Evolutionary conservation across 2,888 invertebrate genomes (phyloP).

Genomic region (Tiliacea aurago): DNA sequence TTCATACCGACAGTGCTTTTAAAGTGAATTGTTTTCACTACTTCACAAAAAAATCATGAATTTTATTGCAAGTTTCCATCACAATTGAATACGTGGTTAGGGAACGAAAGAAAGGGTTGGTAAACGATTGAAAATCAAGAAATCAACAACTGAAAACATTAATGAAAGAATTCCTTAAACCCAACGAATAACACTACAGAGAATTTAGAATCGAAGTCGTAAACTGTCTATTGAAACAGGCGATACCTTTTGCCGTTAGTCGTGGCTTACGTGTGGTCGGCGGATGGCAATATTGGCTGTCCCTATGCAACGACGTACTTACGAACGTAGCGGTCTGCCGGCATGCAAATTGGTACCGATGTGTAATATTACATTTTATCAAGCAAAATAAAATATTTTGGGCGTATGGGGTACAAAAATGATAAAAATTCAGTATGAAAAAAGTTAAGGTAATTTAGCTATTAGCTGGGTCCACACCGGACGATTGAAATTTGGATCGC

Average conservation of each 20-base stretch:
- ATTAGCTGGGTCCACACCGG: neutral
- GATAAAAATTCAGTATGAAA: neutral
- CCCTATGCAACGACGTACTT: conserved; percentile 67
- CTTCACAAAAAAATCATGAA: neutral
- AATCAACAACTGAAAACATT: neutral
- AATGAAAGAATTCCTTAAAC: conserved; percentile 6
- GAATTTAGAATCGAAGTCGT: conserved; percentile 73
- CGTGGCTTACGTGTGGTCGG: conserved; percentile 70
- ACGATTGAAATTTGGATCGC: too few relatives aligned
- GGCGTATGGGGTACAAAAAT: neutral
- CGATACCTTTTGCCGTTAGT: conserved; percentile 68
- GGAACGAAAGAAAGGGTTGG: neutral
- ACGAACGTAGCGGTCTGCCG: conserved; percentile 52
- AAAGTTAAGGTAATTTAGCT: neutral
- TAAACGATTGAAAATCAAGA: too few relatives aligned
- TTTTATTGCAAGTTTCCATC: neutral
- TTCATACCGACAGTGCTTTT: neutral
- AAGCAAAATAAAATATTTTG: conserved; percentile 27
- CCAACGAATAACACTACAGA: conserved; percentile 64
- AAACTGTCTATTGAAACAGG: conserved; percentile 70
- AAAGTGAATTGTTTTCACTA: neutral
- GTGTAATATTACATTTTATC: conserved; percentile 53
- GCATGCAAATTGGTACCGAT: conserved; percentile 49
- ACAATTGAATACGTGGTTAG: neutral
- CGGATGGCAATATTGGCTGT: conserved; percentile 73